Percentiles rank a stretch among this genome's conserved stretches.
phyloP scores from a whole-genome alignment of 2,888 invertebrate species.

The Campaea margaritaria region DNA sequence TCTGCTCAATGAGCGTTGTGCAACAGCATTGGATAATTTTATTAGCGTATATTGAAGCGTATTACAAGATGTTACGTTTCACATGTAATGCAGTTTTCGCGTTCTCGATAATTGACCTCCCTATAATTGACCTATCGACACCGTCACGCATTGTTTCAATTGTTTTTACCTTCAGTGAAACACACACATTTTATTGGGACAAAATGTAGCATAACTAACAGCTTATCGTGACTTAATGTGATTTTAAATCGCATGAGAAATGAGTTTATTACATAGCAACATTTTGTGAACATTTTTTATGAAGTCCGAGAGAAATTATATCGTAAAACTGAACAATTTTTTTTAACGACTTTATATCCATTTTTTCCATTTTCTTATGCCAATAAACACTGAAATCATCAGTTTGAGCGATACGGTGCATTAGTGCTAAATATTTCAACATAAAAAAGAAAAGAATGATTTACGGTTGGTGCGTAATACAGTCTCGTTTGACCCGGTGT shows the following conservation, averaged over 20 bases:
- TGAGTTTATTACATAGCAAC: conserved; percentile 4
- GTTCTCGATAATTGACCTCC: conserved; percentile 71
- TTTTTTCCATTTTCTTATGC: too few species aligned
- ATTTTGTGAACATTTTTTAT: too few species aligned
- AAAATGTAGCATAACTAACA: conserved; percentile 24
- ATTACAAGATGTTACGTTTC: conserved; percentile 70
- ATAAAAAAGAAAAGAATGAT: too few species aligned
- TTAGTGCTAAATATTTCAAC: too few species aligned
- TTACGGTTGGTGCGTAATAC: too few species aligned
- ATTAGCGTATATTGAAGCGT: conserved; percentile 58
- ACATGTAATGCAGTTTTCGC: conserved; percentile 69
- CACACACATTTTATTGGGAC: conserved; percentile 10
- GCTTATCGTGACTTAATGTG: conserved; percentile 18
- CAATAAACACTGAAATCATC: too few species aligned
- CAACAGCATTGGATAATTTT: conserved; percentile 71
- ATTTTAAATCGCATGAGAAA: conserved; percentile 22
- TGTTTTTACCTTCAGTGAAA: conserved; percentile 55
- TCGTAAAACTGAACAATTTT: too few species aligned
- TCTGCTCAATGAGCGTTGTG: conserved; percentile 67
- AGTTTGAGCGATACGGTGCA: too few species aligned
- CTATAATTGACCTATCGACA: conserved; percentile 74
- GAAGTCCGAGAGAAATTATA: too few species aligned
- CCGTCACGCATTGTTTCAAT: conserved; percentile 63
- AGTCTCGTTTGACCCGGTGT: too few species aligned
- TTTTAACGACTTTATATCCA: too few species aligned